Evolutionary conservation across 53 echinoderm and acorn worm species (phyloP).

Genomic region (Crossaster papposus): DNA sequence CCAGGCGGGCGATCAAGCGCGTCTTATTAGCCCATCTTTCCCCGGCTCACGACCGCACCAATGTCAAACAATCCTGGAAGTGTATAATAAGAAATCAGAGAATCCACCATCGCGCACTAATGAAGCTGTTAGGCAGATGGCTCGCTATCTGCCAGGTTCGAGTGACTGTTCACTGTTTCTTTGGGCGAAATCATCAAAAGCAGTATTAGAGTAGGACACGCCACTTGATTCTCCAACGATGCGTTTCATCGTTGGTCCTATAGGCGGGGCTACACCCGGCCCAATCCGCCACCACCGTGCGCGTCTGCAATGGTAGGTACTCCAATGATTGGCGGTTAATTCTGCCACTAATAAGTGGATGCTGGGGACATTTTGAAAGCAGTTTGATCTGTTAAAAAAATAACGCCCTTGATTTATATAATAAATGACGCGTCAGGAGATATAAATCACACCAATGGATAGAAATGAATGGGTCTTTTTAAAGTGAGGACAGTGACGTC

Average conservation of each 20-base stretch:
- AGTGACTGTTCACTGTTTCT: slow-evolving; percentile 1
- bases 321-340: background rate
- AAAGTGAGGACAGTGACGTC: background rate
- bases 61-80: slow-evolving; percentile 30
- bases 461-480: background rate
- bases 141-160: background rate
- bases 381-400: background rate
- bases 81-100: slow-evolving; percentile 7
- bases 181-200: background rate
- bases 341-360: background rate
- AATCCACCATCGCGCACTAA: background rate
- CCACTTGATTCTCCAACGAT: slow-evolving; percentile 52
- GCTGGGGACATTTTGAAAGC: background rate
- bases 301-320: background rate
- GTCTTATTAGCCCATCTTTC: slow-evolving; percentile 32
- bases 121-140: slow-evolving; percentile 51
- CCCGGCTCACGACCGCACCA: background rate
- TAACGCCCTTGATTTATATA: background rate
- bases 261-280: background rate
- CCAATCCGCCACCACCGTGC: background rate
- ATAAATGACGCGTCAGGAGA: background rate
- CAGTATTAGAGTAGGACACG: slow-evolving; percentile 32
- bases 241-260: slow-evolving; percentile 40
- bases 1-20: background rate
- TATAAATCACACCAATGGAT: background rate